These are phyloP conservation scores for Cepaea nemoralis DNA, from an alignment of 1,140 invertebrate species.

Conservation along the genomic window DNA sequence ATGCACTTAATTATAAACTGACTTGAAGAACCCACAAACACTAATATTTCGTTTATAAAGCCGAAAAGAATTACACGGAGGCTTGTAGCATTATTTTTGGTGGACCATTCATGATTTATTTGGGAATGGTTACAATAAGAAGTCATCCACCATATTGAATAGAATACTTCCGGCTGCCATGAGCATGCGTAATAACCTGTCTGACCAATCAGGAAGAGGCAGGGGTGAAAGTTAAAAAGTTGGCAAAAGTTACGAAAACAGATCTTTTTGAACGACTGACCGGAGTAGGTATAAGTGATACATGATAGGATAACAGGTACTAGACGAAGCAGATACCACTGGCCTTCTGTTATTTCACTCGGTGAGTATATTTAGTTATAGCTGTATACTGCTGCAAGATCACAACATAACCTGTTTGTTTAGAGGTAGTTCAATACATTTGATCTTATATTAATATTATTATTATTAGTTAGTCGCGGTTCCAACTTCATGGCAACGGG, in stretches of 20 bases:
- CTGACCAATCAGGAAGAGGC: not conserved
- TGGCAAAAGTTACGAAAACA: not conserved
- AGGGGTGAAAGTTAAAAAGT: slow-evolving; percentile 1
- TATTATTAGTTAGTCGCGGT: no score
- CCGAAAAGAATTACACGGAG: not conserved
- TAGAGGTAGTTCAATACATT: no score
- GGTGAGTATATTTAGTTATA: no score
- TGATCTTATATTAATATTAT: no score
- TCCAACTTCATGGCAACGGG: no score
- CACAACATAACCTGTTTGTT: no score
- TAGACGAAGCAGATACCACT: no score
- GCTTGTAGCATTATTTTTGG: not conserved
- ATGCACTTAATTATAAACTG: not conserved
- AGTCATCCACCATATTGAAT: slow-evolving; percentile 25
- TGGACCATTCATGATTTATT: not conserved
- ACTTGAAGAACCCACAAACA: not conserved
- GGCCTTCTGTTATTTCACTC: no score
- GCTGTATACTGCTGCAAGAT: no score
- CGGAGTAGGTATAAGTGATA: no score
- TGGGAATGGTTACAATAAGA: slow-evolving; percentile 1
- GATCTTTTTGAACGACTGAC: not conserved
- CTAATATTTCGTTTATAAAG: not conserved
- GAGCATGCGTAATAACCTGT: not conserved
- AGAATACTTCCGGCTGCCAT: not conserved
- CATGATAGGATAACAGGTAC: no score